These are phyloP conservation scores for Mohoua ochrocephala DNA, from an alignment of 2,113 vertebrate genomes.

Conservation along the genomic window DNA sequence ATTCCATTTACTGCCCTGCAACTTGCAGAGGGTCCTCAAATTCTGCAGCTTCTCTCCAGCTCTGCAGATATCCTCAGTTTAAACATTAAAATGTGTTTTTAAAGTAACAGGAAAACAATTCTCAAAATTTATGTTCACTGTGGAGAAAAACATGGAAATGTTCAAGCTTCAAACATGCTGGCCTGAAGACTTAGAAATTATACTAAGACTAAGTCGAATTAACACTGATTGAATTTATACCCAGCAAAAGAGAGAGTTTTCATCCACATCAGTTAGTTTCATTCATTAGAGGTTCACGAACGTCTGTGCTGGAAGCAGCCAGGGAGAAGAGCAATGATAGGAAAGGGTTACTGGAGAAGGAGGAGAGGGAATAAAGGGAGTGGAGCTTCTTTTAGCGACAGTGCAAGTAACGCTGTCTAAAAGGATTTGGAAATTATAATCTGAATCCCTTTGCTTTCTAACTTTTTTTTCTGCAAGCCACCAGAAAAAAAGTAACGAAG, in stretches of 20 bases:
- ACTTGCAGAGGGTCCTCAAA: background rate
- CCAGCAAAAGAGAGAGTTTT: background rate
- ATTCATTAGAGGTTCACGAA: rapidly evolving
- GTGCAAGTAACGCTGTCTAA: background rate
- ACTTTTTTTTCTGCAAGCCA: background rate
- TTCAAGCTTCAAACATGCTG: background rate
- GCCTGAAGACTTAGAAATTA: background rate
- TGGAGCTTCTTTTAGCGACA: background rate
- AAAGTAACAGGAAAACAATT: background rate
- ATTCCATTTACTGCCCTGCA: background rate
- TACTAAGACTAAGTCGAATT: background rate
- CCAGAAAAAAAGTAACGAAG: background rate
- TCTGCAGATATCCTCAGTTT: background rate
- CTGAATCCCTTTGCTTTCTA: background rate
- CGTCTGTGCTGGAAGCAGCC: background rate
- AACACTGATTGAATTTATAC: background rate
- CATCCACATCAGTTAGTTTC: background rate
- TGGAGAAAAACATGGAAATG: background rate
- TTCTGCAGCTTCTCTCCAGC: background rate
- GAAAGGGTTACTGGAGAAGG: background rate
- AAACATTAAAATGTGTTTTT: background rate
- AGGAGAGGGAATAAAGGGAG: background rate
- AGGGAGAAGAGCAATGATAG: background rate
- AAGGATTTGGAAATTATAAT: background rate
- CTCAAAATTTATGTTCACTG: background rate